These are phyloP conservation scores for Pogonognathellus flavescens DNA, from an alignment of 1,140 invertebrate species.

Conservation along the genomic window DNA sequence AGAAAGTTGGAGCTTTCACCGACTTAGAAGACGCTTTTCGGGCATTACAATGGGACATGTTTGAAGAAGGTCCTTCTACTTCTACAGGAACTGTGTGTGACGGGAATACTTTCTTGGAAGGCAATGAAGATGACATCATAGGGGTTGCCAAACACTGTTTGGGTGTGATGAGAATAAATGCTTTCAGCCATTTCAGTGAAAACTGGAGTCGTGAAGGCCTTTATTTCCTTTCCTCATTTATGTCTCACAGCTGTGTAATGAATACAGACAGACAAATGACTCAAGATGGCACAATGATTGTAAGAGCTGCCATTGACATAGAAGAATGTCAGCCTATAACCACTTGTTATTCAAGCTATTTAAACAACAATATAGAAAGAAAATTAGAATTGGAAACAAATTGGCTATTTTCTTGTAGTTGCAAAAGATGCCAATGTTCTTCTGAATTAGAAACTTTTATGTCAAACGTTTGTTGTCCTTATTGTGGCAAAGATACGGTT, in stretches of 20 bases:
- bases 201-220: conserved; percentile 72
- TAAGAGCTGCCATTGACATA: conserved; percentile 77
- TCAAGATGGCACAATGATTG: conserved; percentile 74
- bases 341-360: conserved; percentile 79
- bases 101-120: neutral
- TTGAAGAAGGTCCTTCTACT: conserved; percentile 4
- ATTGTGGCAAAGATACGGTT: neutral
- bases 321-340: conserved; percentile 78
- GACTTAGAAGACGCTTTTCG: conserved; percentile 38
- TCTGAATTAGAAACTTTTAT: conserved; percentile 71
- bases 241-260: conserved; percentile 82
- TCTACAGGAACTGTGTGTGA: neutral
- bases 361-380: conserved; percentile 80
- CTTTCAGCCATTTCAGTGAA: conserved; percentile 57
- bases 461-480: conserved; percentile 46
- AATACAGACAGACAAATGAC: conserved; percentile 77
- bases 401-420: conserved; percentile 82
- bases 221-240: conserved; percentile 79
- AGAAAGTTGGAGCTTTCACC: conserved; percentile 43
- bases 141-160: conserved; percentile 53
- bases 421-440: conserved; percentile 79
- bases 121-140: conserved; percentile 16
- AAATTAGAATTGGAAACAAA: conserved; percentile 77
- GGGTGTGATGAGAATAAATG: conserved; percentile 61
- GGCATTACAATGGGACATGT: conserved; percentile 47